Base-by-base conservation (phyloP, 2,888 invertebrate species). In the Coremacera marginata region DNA sequence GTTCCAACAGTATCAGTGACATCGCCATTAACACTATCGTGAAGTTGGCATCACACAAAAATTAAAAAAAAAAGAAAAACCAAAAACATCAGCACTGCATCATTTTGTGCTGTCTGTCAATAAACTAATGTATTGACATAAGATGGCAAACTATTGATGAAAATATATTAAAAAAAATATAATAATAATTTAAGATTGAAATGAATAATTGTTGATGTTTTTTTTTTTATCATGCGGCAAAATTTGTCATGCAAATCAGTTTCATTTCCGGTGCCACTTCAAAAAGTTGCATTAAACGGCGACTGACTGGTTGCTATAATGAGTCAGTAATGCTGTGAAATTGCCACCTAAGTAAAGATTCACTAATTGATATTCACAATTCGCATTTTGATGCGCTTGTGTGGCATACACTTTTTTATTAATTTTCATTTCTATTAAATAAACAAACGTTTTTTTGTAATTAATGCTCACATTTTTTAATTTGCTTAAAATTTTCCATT, bases 231-330 rank as follows among this genome's bases (percentile, higher is more conserved):
- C 62, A 22, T 14, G 22, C 60, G 37, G 22, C 25, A 37, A n/a
- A 19, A 62, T 37, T 25, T 70, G 44, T 44, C 68, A 68, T 68
- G 68, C 68, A 27, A 68, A 51, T 68, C 68, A 68, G 49, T 51
- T 68, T 34, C 25, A 68, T 51, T 68, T 68, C 68, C 68, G 68
- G 25, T 68, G 22, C 31, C 37, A 65, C n/a, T 65, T 65, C 7
- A 65, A 65, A 16, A 19, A 2, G 19, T 37, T 60, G 60, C 60
- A 14, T 3, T n/a, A 8, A n/a, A 8, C 22, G 55, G n/a, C 16
- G 52, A 16, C 52, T 51, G 51, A 14, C 60, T 27, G 62, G 14
- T 62, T 27, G 62, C 25, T 4, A 25, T 27, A 25, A n/a, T n/a
- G 27, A 31, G 16, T 31, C n/a, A 63, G n/a, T 16, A 31, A 14